Evolutionary conservation across 2,888 invertebrate genomes (phyloP), one percentile per base, ranked within the genome.

Genomic region (Phasia obesa): DNA sequence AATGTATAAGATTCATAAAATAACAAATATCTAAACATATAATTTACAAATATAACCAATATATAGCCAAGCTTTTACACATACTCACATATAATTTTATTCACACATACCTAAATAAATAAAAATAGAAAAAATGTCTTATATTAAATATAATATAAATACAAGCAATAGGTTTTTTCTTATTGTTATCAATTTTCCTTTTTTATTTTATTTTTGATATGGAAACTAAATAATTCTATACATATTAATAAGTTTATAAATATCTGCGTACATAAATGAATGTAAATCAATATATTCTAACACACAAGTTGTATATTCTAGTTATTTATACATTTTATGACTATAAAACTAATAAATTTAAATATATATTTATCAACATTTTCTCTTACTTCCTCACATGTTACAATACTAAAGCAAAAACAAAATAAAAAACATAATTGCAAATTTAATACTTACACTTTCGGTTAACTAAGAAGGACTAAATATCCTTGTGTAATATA

Each of bases 1-100:
- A 79, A 79, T 76, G 49, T 60, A 71, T 23, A 4, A 55, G 53
- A 35, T 49, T 19, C 9, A 75, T 55, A 51, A 65, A 73, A 62
- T 55, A n/a, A n/a, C n/a, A n/a, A n/a, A n/a, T 51, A 21, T 19
- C 4, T 35, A 53, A n/a, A n/a, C n/a, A n/a, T n/a, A n/a, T 35
- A 11, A 9, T 35, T 11, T 35, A 35, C 11, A 35, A 35, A 35
- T 35, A 35, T 35, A 35, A 35, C 35, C 35, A 35, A 35, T n/a
- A n/a, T n/a, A 35, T 35, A 35, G 11, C 5, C 5, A 11, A 11
- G 11, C 35, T 35, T 35, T 35, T 2, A 35, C 35, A 35, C 11
- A 42, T n/a, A 42, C 38, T 42, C 15, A 42, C 15, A 13, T 42
- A 42, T n/a, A 4, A 42, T 3, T 42, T 35, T 11, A 35, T 11